These are phyloP conservation scores for Pygmarrhopalites habei DNA, from an alignment of 1,140 invertebrate genomes.

Conservation along the genomic window DNA sequence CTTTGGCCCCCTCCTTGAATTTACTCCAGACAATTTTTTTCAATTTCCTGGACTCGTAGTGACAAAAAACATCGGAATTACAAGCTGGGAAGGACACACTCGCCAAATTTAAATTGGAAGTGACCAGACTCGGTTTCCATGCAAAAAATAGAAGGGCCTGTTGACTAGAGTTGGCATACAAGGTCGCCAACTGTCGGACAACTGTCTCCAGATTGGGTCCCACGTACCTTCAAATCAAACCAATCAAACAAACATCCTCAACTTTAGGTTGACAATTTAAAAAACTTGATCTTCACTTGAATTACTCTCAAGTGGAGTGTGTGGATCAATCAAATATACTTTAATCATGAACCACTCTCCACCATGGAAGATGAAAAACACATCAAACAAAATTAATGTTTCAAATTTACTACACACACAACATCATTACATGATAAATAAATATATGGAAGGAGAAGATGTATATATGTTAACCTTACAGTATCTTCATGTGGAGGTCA, in stretches of 20 bases:
- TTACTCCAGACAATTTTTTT: constrained; percentile 59
- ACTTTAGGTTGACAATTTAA: background rate
- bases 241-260: background rate
- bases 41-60: constrained; percentile 58
- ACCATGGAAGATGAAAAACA: background rate
- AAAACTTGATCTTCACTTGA: background rate
- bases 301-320: background rate
- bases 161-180: constrained; percentile 40
- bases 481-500: constrained; percentile 29
- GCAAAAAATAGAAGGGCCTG: constrained; percentile 57
- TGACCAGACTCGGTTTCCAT: constrained; percentile 59
- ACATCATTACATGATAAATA: background rate
- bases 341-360: background rate
- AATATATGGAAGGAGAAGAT: constrained; percentile 9
- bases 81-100: constrained; percentile 45
- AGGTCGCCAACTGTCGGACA: constrained; percentile 45
- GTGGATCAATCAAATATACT: background rate
- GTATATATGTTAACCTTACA: constrained; percentile 1
- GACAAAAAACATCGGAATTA: constrained; percentile 44
- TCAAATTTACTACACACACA: background rate
- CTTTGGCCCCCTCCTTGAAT: constrained; percentile 49
- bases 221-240: constrained; percentile 48
- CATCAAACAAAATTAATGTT: background rate
- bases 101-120: constrained; percentile 42
- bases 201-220: constrained; percentile 51